These are phyloP conservation scores for Epirrhoe alternata DNA, from an alignment of 2,888 invertebrate species.

Conservation along the genomic window DNA sequence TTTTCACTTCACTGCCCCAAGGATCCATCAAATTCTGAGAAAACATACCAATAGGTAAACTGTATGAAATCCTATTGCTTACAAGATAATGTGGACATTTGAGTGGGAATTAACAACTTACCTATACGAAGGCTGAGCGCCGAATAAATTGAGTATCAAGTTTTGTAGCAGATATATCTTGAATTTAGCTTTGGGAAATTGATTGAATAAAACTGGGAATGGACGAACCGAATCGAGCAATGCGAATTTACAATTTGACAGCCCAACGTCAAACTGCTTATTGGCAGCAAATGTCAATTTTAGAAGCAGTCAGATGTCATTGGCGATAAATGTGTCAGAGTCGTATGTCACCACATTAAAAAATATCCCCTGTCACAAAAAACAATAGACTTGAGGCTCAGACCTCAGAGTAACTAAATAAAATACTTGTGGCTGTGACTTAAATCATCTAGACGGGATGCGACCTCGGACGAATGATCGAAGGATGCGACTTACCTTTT, in stretches of 20 bases:
- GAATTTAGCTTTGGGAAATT: slow-evolving; percentile 22
- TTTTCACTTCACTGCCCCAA: slow-evolving; percentile 72
- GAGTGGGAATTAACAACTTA: slow-evolving; percentile 42
- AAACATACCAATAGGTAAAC: slow-evolving; percentile 10
- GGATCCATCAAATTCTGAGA: slow-evolving; percentile 81
- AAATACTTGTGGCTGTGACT: no score
- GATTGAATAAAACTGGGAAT: not conserved
- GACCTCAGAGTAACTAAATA: no score
- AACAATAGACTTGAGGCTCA: no score
- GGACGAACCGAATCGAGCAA: not conserved
- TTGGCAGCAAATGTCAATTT: not conserved
- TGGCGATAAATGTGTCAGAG: no score
- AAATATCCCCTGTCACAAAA: no score
- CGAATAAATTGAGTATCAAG: slow-evolving; percentile 38
- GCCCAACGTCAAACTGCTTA: no score
- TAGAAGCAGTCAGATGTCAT: no score
- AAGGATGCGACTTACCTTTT: no score
- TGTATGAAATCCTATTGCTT: not conserved
- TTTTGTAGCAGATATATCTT: slow-evolving; percentile 25
- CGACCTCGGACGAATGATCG: no score
- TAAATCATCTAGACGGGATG: no score
- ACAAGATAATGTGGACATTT: not conserved
- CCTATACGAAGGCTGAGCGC: slow-evolving; percentile 48
- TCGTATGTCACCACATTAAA: no score
- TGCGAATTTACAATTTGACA: not conserved